These are phyloP conservation scores for Molossus alvarezi DNA, from an alignment of 2,797 vertebrate genomes.

Conservation along the genomic window DNA sequence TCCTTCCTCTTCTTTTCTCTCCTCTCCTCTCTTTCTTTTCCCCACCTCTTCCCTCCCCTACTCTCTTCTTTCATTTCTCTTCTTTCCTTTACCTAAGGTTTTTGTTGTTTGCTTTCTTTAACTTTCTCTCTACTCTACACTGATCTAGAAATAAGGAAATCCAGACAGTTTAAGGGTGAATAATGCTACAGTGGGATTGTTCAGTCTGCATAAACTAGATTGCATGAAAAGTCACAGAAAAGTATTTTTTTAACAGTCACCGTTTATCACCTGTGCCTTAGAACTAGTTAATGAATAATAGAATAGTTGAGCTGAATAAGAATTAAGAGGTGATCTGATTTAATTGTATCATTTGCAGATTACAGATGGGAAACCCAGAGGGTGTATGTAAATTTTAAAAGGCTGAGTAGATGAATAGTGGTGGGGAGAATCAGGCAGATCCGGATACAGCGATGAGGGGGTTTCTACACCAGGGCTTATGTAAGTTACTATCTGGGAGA, in stretches of 20 bases:
- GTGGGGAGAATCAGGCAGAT: fast-evolving
- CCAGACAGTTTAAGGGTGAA: background rate
- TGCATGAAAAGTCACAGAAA: background rate
- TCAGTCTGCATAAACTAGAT: background rate
- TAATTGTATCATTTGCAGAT: background rate
- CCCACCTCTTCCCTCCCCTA: fast-evolving
- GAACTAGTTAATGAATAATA: background rate
- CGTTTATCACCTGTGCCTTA: background rate
- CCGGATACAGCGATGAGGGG: fast-evolving
- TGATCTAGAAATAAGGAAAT: background rate
- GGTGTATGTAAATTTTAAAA: background rate
- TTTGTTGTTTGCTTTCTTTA: background rate
- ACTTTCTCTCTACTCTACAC: background rate
- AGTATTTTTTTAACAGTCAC: background rate
- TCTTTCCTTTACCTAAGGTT: background rate
- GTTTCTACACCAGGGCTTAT: background rate
- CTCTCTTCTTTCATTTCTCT: background rate
- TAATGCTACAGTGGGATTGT: background rate
- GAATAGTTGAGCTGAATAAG: background rate
- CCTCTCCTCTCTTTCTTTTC: background rate
- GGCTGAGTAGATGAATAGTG: background rate
- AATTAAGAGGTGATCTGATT: background rate
- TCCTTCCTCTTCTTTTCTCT: too few species aligned
- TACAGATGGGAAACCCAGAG: background rate
- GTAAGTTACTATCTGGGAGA: too few species aligned